A percentile compares a stretch with the other conserved stretches of the same genome.
These are phyloP conservation scores for Hipparchia semele DNA, from an alignment of 2,888 invertebrate genomes.

Conservation along the genomic window DNA sequence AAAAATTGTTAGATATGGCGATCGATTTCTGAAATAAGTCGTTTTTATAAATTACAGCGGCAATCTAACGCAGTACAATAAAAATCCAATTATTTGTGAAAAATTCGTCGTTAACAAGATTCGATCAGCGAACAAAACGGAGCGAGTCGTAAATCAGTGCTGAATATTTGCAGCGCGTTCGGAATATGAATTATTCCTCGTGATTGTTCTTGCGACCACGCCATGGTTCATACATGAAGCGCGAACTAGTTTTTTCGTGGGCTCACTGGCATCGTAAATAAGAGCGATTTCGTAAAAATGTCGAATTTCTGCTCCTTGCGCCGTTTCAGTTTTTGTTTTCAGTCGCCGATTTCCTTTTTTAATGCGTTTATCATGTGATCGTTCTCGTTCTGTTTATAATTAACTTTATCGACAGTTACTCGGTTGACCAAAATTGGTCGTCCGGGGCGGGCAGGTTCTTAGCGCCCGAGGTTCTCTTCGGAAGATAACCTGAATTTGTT, in stretches of 20 bases:
- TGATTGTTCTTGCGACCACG: slow-evolving; percentile 79
- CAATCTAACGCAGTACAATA: slow-evolving; percentile 51
- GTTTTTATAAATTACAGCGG: slow-evolving; percentile 3
- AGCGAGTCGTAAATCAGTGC: slow-evolving; percentile 71
- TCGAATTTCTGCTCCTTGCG: slow-evolving; percentile 56
- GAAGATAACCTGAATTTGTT: slow-evolving; percentile 76
- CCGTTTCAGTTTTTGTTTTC: slow-evolving; percentile 52
- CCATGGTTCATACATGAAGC: slow-evolving; percentile 83
- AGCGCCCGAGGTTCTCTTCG: slow-evolving; percentile 59
- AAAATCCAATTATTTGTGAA: slow-evolving; percentile 81
- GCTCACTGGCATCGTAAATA: slow-evolving; percentile 62
- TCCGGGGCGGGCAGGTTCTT: slow-evolving; percentile 55
- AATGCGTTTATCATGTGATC: slow-evolving; percentile 32
- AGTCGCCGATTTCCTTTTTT: slow-evolving; percentile 38
- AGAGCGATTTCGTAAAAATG: slow-evolving; percentile 65
- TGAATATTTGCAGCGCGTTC: slow-evolving; percentile 79
- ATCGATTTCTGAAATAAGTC: slow-evolving; percentile 5
- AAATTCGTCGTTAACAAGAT: slow-evolving; percentile 75
- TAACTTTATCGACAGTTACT: slow-evolving; percentile 63
- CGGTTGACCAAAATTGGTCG: slow-evolving; percentile 57
- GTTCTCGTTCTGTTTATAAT: slow-evolving; percentile 62
- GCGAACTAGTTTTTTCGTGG: slow-evolving; percentile 78
- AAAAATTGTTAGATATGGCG: not conserved
- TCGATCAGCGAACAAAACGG: slow-evolving; percentile 57
- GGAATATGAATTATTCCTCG: slow-evolving; percentile 82